Percentiles rank a stretch among this genome's conserved stretches.
These are phyloP conservation scores for Hermaeophaga mercurialis DNA, from an alignment of 2,888 invertebrate species.

Conservation along the genomic window DNA sequence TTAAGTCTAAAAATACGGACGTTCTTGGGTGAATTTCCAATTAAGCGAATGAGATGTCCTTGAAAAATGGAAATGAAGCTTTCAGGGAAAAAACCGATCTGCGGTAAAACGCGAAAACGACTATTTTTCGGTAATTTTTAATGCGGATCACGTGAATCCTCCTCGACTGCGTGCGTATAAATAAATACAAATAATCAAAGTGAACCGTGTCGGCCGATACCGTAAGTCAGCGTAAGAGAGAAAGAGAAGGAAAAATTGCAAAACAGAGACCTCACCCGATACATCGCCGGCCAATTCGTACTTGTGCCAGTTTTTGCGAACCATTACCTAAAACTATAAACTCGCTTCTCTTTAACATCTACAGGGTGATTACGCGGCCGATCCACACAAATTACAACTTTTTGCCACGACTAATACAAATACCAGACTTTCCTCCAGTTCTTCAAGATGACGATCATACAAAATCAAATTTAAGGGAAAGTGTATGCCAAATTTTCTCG, in stretches of 20 bases:
- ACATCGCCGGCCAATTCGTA: slow-evolving; percentile 45
- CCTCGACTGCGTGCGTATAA: slow-evolving; percentile 1
- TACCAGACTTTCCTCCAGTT: no score
- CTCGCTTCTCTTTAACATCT: slow-evolving; percentile 45
- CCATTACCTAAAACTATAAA: slow-evolving; percentile 55
- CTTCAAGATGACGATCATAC: no score
- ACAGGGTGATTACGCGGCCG: slow-evolving; percentile 20
- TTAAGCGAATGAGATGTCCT: no score
- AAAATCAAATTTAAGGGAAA: no score
- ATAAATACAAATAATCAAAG: slow-evolving; percentile 17
- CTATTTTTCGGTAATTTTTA: neutral
- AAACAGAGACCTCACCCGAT: slow-evolving; percentile 40
- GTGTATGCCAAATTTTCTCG: no score
- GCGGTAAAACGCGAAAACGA: no score
- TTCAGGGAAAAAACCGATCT: no score
- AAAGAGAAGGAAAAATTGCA: slow-evolving; percentile 36
- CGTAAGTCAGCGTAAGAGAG: slow-evolving; percentile 44
- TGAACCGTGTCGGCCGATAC: slow-evolving; percentile 34
- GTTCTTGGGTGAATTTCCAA: no score
- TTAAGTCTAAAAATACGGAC: no score
- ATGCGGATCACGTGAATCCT: slow-evolving; percentile 4
- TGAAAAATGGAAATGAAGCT: no score
- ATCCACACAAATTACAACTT: no score
- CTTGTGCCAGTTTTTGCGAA: slow-evolving; percentile 53
- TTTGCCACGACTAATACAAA: no score